A percentile compares a stretch with the other conserved stretches of the same genome.
These are phyloP conservation scores for Drosophila algonquin DNA, from an alignment of 2,888 invertebrate genomes.

Conservation along the genomic window DNA sequence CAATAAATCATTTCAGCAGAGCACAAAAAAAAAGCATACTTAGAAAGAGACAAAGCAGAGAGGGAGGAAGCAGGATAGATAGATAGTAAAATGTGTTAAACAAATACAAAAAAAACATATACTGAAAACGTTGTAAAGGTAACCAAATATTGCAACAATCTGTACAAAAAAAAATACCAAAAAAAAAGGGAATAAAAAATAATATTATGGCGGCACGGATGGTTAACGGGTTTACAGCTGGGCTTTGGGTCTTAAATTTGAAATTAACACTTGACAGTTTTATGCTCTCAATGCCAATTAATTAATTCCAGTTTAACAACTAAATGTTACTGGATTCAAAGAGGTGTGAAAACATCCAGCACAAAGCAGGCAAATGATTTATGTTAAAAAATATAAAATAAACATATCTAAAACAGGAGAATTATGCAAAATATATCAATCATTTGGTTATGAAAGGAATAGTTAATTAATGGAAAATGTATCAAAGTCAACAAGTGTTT, in stretches of 20 bases:
- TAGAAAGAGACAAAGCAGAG: not conserved
- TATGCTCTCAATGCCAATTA: not conserved
- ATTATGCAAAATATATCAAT: too few species aligned
- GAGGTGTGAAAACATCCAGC: not conserved
- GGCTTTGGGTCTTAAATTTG: not conserved
- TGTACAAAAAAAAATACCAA: not conserved
- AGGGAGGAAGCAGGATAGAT: not conserved
- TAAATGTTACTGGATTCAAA: not conserved
- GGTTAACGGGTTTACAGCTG: not conserved
- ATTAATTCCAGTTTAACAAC: not conserved
- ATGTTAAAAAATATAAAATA: not conserved
- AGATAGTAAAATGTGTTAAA: slow-evolving; percentile 45
- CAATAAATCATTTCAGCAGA: slow-evolving; percentile 64
- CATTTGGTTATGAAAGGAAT: not conserved
- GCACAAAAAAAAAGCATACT: slow-evolving; percentile 17
- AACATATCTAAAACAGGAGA: not conserved
- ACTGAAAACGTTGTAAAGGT: slow-evolving; percentile 25
- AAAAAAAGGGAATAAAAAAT: slow-evolving; percentile 3
- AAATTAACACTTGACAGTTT: not conserved
- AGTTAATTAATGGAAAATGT: not conserved
- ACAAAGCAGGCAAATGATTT: not conserved
- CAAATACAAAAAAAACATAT: slow-evolving; percentile 25
- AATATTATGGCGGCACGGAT: slow-evolving; percentile 4
- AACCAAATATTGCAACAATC: slow-evolving; percentile 24
- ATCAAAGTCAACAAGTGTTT: not conserved